Percentiles rank a stretch among this genome's conserved stretches.
These are phyloP conservation scores for Drosophila malerkotliana DNA, from an alignment of 1,140 invertebrate species.

Conservation along the genomic window DNA sequence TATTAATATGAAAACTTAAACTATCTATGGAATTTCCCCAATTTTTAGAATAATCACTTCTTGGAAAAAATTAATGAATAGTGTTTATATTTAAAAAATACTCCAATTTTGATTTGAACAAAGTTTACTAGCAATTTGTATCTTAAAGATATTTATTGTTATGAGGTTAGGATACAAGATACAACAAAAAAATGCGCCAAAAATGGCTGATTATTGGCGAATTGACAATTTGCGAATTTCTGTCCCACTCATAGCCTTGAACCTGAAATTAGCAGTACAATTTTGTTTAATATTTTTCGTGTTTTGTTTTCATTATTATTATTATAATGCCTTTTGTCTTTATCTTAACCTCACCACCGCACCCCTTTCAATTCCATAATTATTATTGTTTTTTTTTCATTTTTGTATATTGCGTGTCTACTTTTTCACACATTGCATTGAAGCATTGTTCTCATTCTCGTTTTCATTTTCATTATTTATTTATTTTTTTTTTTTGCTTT, in stretches of 20 bases:
- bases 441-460: conserved; percentile 22
- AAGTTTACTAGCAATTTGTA: no score
- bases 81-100: no score
- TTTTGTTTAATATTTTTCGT: conserved; percentile 17
- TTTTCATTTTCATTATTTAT: conserved; percentile 21
- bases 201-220: conserved; percentile 28
- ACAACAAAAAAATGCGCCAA: background rate
- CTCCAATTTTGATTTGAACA: no score
- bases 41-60: no score
- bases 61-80: no score
- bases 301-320: conserved; percentile 45
- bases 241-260: conserved; percentile 60
- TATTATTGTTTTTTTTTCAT: background rate
- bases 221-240: conserved; percentile 20
- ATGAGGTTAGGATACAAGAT: background rate
- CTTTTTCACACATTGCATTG: conserved; percentile 28
- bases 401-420: conserved; percentile 2
- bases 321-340: conserved; percentile 63
- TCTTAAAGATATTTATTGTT: no score
- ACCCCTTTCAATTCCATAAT: background rate
- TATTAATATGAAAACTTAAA: no score
- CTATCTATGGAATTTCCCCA: no score
- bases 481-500: conserved; percentile 10
- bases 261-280: conserved; percentile 74
- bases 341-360: conserved; percentile 12